Evolutionary conservation across 2,797 vertebrate species (phyloP).

Genomic region (Anisognathus igniventris): DNA sequence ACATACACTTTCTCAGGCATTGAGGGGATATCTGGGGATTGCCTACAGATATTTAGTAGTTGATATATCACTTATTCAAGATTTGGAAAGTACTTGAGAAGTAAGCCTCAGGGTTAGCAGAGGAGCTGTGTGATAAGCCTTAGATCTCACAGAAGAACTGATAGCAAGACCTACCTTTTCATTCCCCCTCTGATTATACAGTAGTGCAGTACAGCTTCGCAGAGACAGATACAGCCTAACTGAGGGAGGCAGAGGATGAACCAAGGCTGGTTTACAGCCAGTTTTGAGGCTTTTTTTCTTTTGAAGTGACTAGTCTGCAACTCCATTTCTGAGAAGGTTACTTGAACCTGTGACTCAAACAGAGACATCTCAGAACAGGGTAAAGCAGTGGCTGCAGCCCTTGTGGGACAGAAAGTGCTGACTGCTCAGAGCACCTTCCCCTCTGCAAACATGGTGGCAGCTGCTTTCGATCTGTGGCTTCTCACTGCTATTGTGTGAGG

Average conservation of each 20-base stretch:
- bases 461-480: slow-evolving; percentile 54
- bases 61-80: slow-evolving; percentile 32
- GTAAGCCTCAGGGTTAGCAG: slow-evolving; percentile 50
- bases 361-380: neutral
- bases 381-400: neutral
- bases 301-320: neutral
- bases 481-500: slow-evolving; percentile 30
- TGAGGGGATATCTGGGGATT: neutral
- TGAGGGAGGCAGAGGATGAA: neutral
- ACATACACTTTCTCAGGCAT: neutral
- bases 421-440: neutral
- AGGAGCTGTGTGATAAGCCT: slow-evolving; percentile 32
- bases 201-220: neutral
- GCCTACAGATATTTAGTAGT: slow-evolving; percentile 49
- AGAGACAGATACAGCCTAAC: neutral
- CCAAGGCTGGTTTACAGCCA: neutral
- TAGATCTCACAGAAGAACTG: slow-evolving; percentile 30
- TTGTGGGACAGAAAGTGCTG: slow-evolving; percentile 19
- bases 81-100: slow-evolving; percentile 23
- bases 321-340: slow-evolving; percentile 9
- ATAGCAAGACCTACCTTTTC: slow-evolving; percentile 19
- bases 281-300: neutral
- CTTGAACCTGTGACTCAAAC: slow-evolving; percentile 33
- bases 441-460: slow-evolving; percentile 23
- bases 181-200: neutral